A percentile compares a stretch with the other conserved stretches of the same genome.
Conservation (phyloP, 2,888 invertebrate species). For the Diadegma fenestrale region DNA sequence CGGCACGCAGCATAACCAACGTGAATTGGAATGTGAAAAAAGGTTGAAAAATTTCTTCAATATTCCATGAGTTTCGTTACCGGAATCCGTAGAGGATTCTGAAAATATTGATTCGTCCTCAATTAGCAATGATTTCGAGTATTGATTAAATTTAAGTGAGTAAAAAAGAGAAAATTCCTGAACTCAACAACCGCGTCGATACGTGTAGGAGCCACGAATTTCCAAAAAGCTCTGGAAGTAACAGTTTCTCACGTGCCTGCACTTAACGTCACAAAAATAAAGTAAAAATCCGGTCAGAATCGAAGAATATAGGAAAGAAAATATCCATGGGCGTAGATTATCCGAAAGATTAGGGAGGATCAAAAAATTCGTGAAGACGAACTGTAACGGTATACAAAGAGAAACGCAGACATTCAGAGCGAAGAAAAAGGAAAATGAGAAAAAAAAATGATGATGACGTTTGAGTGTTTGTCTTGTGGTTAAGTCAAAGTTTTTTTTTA, state of each 20-base stretch:
- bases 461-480: conserved; percentile 65
- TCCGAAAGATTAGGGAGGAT: conserved; percentile 37
- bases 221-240: conserved; percentile 13
- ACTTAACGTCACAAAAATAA: conserved; percentile 13
- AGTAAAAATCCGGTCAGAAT: conserved; percentile 3
- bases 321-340: conserved; percentile 6
- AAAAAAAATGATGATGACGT: conserved; percentile 59
- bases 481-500: conserved; percentile 64
- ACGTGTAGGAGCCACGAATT: conserved; percentile 2
- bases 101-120: no score
- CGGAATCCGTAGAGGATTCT: no score
- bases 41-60: no score
- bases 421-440: conserved; percentile 23
- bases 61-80: no score
- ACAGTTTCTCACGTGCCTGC: conserved; percentile 4
- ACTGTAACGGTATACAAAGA: conserved; percentile 15
- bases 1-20: no score
- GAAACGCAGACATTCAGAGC: neutral
- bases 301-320: conserved; percentile 1
- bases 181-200: neutral
- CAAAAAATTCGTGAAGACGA: conserved; percentile 41
- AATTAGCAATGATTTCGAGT: no score
- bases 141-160: no score
- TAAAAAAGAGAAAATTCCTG: no score
- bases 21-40: no score